Percentiles rank a stretch among this genome's conserved stretches.
These are phyloP conservation scores for Xestia rhomboidea DNA, from an alignment of 2,888 invertebrate genomes.

Conservation along the genomic window DNA sequence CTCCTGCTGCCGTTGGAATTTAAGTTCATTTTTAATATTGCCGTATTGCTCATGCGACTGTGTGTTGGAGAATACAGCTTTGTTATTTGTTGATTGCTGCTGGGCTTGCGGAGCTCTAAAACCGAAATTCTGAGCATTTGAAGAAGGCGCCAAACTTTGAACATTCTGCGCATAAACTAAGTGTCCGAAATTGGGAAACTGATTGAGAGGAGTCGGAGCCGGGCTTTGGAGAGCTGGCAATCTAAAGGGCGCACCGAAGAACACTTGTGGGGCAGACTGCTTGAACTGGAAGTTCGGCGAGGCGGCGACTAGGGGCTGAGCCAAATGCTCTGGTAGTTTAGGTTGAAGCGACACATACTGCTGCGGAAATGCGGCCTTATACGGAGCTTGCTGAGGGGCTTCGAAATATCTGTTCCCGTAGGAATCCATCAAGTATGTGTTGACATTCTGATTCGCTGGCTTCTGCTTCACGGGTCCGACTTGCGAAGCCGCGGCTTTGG, in stretches of 20 bases:
- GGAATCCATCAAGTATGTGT: slow-evolving; percentile 83
- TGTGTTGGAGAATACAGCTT: slow-evolving; percentile 74
- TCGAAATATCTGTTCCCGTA: slow-evolving; percentile 85
- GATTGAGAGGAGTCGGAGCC: slow-evolving; percentile 69
- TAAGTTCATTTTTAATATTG: slow-evolving; percentile 69
- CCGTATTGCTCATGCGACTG: slow-evolving; percentile 71
- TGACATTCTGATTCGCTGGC: slow-evolving; percentile 75
- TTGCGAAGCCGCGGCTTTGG: slow-evolving; percentile 75
- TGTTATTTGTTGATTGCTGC: slow-evolving; percentile 78
- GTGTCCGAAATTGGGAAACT: slow-evolving; percentile 73
- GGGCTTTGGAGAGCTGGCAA: slow-evolving; percentile 75
- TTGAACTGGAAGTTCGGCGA: slow-evolving; percentile 77
- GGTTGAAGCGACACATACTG: slow-evolving; percentile 83
- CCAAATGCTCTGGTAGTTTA: slow-evolving; percentile 83
- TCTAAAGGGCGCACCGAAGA: slow-evolving; percentile 78
- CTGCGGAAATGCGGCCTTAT: slow-evolving; percentile 82
- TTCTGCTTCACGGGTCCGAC: slow-evolving; percentile 79
- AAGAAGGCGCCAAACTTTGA: slow-evolving; percentile 71
- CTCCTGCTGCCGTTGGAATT: slow-evolving; percentile 56
- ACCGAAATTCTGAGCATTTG: slow-evolving; percentile 40
- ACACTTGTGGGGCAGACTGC: slow-evolving; percentile 77
- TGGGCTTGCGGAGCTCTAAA: slow-evolving; percentile 66
- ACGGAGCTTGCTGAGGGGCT: slow-evolving; percentile 79
- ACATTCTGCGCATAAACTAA: slow-evolving; percentile 76
- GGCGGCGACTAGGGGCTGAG: slow-evolving; percentile 82